Evolutionary conservation across 2,797 vertebrate genomes (phyloP).

Genomic region (Geotrypetes seraphini): DNA sequence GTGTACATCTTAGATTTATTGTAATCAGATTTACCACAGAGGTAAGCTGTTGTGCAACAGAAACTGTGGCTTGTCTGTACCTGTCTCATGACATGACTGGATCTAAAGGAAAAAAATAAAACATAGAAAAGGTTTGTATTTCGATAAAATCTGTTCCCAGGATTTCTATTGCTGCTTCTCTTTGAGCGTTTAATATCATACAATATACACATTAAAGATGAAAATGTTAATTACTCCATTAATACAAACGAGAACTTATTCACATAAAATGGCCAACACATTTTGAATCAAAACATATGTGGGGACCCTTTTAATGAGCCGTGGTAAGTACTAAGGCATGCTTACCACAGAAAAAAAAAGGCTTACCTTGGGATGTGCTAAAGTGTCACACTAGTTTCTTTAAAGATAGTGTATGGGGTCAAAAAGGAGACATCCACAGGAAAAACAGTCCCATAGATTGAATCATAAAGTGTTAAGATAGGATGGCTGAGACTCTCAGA

Average conservation of each 20-base stretch:
- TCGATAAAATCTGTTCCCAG: conserved; percentile 40
- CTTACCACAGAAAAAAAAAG: too few relatives aligned
- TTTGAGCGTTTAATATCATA: background rate
- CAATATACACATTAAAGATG: background rate
- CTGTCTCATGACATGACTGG: conserved; percentile 57
- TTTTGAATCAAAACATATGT: too few relatives aligned
- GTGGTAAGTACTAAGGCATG: too few relatives aligned
- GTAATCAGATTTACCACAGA: conserved; percentile 55
- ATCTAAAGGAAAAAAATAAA: conserved; percentile 54
- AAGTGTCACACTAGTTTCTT: too few relatives aligned
- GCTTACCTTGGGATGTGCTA: too few relatives aligned
- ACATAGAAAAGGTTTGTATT: conserved; percentile 44
- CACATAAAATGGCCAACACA: too few relatives aligned
- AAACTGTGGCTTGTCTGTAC: conserved; percentile 65
- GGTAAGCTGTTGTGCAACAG: conserved; percentile 65
- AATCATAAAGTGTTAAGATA: too few relatives aligned
- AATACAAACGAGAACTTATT: background rate
- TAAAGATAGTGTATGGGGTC: too few relatives aligned
- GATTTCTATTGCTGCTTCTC: conserved; percentile 2
- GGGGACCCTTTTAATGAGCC: too few relatives aligned
- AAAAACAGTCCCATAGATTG: too few relatives aligned
- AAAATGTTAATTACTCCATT: conserved; percentile 3
- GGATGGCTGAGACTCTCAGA: too few relatives aligned
- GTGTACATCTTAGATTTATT: conserved; percentile 53
- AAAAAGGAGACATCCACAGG: too few relatives aligned